A percentile compares a stretch with the other conserved stretches of the same genome.
Evolutionary conservation across 2,113 vertebrate genomes (phyloP).

Genomic region (Seriola rivoliana): DNA sequence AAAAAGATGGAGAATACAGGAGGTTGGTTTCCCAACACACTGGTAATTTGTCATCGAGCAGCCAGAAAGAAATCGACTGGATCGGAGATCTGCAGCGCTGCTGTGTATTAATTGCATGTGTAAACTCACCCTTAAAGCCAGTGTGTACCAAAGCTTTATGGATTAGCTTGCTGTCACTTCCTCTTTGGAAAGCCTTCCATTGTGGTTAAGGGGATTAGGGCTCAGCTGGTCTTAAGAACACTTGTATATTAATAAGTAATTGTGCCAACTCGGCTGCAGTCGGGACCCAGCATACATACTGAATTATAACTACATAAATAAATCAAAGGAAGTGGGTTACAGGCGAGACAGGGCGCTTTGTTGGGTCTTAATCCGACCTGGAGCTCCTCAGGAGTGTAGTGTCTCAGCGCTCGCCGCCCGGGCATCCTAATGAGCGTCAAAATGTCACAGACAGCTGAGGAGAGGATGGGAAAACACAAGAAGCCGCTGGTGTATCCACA

Average conservation of each 20-base stretch:
- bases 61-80: slow-evolving; percentile 29
- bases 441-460: slow-evolving; percentile 63
- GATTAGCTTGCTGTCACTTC: slow-evolving; percentile 73
- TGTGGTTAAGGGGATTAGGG: slow-evolving; percentile 52
- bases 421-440: slow-evolving; percentile 75
- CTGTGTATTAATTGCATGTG: slow-evolving; percentile 58
- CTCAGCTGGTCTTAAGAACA: slow-evolving; percentile 48
- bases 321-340: slow-evolving; percentile 63
- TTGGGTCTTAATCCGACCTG: slow-evolving; percentile 60
- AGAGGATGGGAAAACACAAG: slow-evolving; percentile 41
- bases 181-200: slow-evolving; percentile 59
- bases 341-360: slow-evolving; percentile 35
- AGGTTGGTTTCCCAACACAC: background rate
- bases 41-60: slow-evolving; percentile 28
- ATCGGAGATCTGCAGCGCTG: slow-evolving; percentile 14
- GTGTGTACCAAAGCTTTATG: slow-evolving; percentile 45
- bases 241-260: slow-evolving; percentile 57
- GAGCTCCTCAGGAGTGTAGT: slow-evolving; percentile 48
- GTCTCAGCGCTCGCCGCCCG: slow-evolving; percentile 18
- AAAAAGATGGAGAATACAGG: background rate
- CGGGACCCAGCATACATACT: slow-evolving; percentile 25
- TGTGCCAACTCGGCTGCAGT: slow-evolving; percentile 30
- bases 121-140: slow-evolving; percentile 48
- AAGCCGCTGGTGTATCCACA: slow-evolving; percentile 35
- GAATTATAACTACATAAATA: slow-evolving; percentile 71